phyloP scores from a whole-genome alignment of 1,140 invertebrate genomes.

The Neelides sp. region DNA sequence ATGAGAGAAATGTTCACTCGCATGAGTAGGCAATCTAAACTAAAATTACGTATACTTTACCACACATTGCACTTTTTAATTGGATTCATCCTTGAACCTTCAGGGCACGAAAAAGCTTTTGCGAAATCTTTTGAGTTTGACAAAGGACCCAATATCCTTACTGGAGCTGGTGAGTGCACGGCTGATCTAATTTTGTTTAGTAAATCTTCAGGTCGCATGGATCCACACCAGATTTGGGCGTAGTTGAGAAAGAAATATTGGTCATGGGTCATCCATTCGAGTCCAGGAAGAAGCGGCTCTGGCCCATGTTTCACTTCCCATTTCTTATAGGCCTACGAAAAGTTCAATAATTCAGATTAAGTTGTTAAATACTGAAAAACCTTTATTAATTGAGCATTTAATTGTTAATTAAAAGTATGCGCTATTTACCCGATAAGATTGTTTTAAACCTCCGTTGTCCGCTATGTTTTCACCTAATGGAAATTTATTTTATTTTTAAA shows the following conservation, averaged over 20 bases:
- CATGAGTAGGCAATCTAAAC: no score
- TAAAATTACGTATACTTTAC: no score
- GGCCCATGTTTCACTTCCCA: constrained; percentile 58
- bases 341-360: neutral
- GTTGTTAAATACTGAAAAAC: neutral
- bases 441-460: constrained; percentile 88
- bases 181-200: constrained; percentile 84
- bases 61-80: constrained; percentile 81
- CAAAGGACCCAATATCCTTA: constrained; percentile 78
- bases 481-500: no score
- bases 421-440: constrained; percentile 76
- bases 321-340: constrained; percentile 57
- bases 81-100: constrained; percentile 79
- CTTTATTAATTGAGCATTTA: neutral
- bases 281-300: constrained; percentile 58
- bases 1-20: no score
- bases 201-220: constrained; percentile 93
- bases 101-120: constrained; percentile 60
- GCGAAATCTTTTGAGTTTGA: constrained; percentile 87
- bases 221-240: constrained; percentile 92
- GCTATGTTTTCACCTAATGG: constrained; percentile 95
- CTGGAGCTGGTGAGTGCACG: constrained; percentile 85
- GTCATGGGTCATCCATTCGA: constrained; percentile 64
- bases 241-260: constrained; percentile 82
- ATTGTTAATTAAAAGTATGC: neutral